A percentile compares a stretch with the other conserved stretches of the same genome.
Evolutionary conservation across 2,797 vertebrate species (phyloP).

Genomic region (Lithobates pipiens): DNA sequence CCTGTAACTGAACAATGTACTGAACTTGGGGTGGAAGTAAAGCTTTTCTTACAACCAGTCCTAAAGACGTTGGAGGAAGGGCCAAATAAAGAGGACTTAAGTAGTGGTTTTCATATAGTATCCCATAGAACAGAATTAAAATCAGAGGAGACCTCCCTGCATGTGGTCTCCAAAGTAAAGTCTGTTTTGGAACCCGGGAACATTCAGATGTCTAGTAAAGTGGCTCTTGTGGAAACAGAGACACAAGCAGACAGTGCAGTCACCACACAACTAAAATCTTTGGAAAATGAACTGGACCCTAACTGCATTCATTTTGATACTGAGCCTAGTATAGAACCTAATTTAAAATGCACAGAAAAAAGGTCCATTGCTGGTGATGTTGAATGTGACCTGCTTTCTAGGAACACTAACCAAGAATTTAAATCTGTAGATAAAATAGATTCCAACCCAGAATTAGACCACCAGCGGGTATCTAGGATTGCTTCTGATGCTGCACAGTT

Average conservation of each 20-base stretch:
- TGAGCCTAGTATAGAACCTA: neutral
- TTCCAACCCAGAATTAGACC: neutral
- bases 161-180: neutral
- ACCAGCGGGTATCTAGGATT: neutral
- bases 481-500: neutral
- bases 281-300: constrained; percentile 18
- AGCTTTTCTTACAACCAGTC: constrained; percentile 5
- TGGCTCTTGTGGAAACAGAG: neutral
- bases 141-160: neutral
- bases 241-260: neutral
- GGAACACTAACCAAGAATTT: neutral
- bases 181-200: neutral
- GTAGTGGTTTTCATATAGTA: neutral
- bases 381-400: neutral
- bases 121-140: neutral
- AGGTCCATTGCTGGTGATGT: neutral
- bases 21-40: neutral
- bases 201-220: neutral
- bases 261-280: neutral
- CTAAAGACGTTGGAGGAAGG: neutral
- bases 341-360: constrained; percentile 5
- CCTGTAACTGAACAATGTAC: neutral
- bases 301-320: constrained; percentile 3
- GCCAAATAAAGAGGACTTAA: neutral
- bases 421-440: neutral